Percentiles rank a stretch among this genome's conserved stretches.
Conservation (phyloP, 2,888 invertebrate genomes). For the Emesis furor region DNA sequence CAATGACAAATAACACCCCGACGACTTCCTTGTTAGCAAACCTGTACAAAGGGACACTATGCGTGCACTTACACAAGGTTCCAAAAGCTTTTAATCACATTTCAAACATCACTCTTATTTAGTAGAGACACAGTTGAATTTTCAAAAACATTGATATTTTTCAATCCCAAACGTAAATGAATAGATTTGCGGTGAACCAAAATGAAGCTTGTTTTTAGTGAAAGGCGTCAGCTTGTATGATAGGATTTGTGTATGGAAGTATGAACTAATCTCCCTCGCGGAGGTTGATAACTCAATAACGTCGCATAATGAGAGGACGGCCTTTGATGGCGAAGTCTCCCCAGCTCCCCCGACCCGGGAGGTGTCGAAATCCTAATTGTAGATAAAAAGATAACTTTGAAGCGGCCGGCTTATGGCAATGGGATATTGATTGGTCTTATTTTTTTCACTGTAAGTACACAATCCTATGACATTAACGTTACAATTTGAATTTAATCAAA, state of each 20-base stretch:
- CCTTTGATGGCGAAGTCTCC: constrained; percentile 86
- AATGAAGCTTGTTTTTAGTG: constrained; percentile 89
- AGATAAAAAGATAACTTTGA: constrained; percentile 91
- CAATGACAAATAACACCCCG: constrained; percentile 89
- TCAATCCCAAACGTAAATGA: constrained; percentile 75
- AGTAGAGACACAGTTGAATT: constrained; percentile 67
- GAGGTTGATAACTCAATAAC: constrained; percentile 91
- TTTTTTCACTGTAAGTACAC: constrained; percentile 44
- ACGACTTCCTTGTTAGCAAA: constrained; percentile 87
- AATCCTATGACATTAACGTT: not conserved
- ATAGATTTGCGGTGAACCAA: constrained; percentile 88
- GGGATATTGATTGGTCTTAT: constrained; percentile 63
- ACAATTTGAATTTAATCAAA: too few species aligned
- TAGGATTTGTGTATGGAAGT: constrained; percentile 92
- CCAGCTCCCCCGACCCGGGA: constrained; percentile 78
- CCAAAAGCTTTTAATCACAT: constrained; percentile 61
- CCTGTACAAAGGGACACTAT: constrained; percentile 82
- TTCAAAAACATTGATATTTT: constrained; percentile 60
- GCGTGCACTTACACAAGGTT: constrained; percentile 78
- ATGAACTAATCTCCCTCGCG: constrained; percentile 91
- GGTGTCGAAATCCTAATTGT: constrained; percentile 91
- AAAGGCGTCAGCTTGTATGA: constrained; percentile 92
- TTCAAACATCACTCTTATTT: constrained; percentile 64
- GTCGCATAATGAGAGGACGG: constrained; percentile 89
- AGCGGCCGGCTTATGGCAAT: constrained; percentile 78